phyloP scores from a whole-genome alignment of 2,113 vertebrate species.

The Apus apus region DNA sequence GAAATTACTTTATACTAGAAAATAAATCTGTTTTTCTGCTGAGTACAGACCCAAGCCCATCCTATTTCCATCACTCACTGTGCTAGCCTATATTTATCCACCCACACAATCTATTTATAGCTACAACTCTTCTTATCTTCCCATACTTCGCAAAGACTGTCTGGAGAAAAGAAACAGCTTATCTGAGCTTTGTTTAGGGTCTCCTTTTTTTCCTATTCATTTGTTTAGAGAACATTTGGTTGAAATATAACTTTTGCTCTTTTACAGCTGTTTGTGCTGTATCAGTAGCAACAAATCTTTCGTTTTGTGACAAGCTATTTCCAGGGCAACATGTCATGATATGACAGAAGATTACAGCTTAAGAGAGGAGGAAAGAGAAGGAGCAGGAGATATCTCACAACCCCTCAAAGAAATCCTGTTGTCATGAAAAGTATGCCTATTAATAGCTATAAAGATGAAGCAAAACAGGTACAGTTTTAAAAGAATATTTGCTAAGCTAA shows the following conservation, averaged over 20 bases:
- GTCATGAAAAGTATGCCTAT: not conserved
- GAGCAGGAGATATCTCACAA: conserved; percentile 24
- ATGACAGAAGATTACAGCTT: conserved; percentile 6
- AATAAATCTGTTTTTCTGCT: not conserved
- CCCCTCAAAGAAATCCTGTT: not conserved
- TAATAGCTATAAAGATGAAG: conserved; percentile 23
- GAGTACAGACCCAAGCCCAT: not conserved
- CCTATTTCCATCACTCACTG: not conserved
- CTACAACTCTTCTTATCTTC: not conserved
- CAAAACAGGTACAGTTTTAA: not conserved
- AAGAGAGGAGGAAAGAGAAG: not conserved
- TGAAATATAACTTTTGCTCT: not conserved
- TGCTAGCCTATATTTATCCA: conserved; percentile 1
- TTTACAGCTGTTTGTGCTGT: conserved; percentile 12
- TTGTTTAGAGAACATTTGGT: conserved; percentile 8
- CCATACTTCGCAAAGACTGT: not conserved
- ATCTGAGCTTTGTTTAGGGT: not conserved
- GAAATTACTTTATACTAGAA: conserved; percentile 18
- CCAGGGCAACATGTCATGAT: not conserved
- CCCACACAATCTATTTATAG: conserved; percentile 8
- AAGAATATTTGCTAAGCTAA: not conserved
- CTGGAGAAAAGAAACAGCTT: not conserved
- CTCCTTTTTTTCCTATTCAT: not conserved
- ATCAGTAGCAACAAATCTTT: not conserved
- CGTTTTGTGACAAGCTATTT: conserved; percentile 40